phyloP scores from a whole-genome alignment of 2,113 vertebrate genomes.

The Pangasianodon hypophthalmus region DNA sequence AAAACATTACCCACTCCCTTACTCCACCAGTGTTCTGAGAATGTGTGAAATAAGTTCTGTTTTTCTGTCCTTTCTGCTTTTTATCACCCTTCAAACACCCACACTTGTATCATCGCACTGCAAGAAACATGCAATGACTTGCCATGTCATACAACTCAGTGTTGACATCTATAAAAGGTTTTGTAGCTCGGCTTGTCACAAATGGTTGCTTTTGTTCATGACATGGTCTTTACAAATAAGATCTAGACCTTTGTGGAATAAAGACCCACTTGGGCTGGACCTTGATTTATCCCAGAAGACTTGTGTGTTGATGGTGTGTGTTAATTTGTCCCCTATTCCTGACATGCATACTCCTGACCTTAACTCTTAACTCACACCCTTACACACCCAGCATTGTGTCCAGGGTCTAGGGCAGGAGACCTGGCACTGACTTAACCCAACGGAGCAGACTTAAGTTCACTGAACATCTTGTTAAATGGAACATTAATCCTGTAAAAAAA shows the following conservation, averaged over 20 bases:
- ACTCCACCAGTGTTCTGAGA: slow-evolving; percentile 34
- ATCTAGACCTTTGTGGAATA: background rate
- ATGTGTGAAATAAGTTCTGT: background rate
- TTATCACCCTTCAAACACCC: background rate
- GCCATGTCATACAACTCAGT: slow-evolving; percentile 4
- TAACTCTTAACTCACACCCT: background rate
- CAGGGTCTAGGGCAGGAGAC: slow-evolving; percentile 24
- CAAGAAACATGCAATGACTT: background rate
- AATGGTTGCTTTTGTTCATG: background rate
- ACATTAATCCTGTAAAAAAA: slow-evolving; percentile 58
- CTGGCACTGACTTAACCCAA: background rate
- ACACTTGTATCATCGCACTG: background rate
- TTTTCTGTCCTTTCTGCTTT: slow-evolving; percentile 20
- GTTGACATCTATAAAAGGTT: slow-evolving; percentile 30
- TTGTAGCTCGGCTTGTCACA: slow-evolving; percentile 20
- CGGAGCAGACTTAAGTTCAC: slow-evolving; percentile 37
- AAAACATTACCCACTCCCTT: slow-evolving; percentile 47
- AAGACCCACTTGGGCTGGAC: slow-evolving; percentile 17
- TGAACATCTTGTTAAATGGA: slow-evolving; percentile 65
- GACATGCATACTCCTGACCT: slow-evolving; percentile 5
- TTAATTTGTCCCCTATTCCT: background rate
- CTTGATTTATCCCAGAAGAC: slow-evolving; percentile 20
- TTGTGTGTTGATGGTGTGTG: slow-evolving; percentile 6
- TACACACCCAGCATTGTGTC: slow-evolving; percentile 9
- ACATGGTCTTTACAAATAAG: slow-evolving; percentile 6